These are phyloP conservation scores for Spisula subtruncata DNA, from an alignment of 2,888 invertebrate species.

Conservation along the genomic window DNA sequence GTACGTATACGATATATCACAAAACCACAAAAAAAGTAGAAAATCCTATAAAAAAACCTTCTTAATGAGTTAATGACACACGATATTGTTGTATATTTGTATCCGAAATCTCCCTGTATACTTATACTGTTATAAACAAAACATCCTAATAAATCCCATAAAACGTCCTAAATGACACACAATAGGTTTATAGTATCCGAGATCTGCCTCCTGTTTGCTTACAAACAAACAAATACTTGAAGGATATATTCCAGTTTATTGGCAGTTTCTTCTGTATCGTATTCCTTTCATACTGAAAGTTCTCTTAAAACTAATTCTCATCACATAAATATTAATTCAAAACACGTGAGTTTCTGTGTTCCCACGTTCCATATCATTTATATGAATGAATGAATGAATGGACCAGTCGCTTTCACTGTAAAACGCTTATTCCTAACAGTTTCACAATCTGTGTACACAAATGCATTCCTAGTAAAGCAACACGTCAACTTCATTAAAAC, in stretches of 20 bases:
- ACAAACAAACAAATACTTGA: background rate
- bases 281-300: background rate
- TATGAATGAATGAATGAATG: background rate
- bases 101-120: background rate
- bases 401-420: background rate
- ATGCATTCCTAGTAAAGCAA: background rate
- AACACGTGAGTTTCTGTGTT: background rate
- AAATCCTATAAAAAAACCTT: no score
- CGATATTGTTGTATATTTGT: background rate
- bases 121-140: background rate
- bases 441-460: background rate
- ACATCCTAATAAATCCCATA: background rate
- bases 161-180: background rate
- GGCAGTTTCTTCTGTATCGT: background rate
- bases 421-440: background rate
- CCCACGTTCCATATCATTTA: background rate
- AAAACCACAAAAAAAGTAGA: no score
- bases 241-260: background rate
- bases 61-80: no score
- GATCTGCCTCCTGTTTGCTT: background rate
- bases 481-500: background rate
- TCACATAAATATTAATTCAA: conserved; percentile 4
- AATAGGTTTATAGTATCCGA: background rate
- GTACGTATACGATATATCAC: no score
- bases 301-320: background rate